phyloP scores from a whole-genome alignment of 2,888 invertebrate genomes.

The Caenorhabditis sp. region DNA sequence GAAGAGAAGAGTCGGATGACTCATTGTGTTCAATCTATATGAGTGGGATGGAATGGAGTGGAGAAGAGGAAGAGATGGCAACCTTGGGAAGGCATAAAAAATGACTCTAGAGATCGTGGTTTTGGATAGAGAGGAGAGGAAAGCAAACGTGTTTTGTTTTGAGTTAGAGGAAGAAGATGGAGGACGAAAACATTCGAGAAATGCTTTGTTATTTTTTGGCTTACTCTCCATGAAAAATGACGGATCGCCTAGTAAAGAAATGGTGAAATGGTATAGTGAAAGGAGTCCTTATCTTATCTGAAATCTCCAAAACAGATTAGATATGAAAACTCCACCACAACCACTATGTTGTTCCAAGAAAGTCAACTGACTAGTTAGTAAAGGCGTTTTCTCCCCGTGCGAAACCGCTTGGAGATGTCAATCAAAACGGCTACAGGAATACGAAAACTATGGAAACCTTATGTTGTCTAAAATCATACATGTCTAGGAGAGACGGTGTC shows the following conservation, averaged over 20 bases:
- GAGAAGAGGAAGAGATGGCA: constrained; percentile 5
- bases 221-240: not conserved
- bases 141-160: constrained; percentile 33
- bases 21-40: constrained; percentile 30
- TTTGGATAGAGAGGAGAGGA: not conserved
- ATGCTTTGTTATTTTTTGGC: not conserved
- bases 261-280: too few species aligned
- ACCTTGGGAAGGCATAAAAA: not conserved
- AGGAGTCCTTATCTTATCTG: not conserved
- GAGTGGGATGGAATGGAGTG: constrained; percentile 2
- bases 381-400: too few species aligned
- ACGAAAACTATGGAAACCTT: constrained; percentile 19
- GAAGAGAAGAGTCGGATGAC: not conserved
- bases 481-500: too few species aligned
- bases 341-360: too few species aligned
- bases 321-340: not conserved
- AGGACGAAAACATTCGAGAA: constrained; percentile 9
- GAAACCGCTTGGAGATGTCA: not conserved
- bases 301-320: not conserved
- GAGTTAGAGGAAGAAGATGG: not conserved
- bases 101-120: constrained; percentile 21
- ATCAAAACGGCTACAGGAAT: constrained; percentile 8
- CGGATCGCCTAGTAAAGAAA: too few species aligned
- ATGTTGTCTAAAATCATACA: not conserved
- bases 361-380: too few species aligned